Conservation (phyloP, 2,797 vertebrate species). For the Acanthis flammea region DNA sequence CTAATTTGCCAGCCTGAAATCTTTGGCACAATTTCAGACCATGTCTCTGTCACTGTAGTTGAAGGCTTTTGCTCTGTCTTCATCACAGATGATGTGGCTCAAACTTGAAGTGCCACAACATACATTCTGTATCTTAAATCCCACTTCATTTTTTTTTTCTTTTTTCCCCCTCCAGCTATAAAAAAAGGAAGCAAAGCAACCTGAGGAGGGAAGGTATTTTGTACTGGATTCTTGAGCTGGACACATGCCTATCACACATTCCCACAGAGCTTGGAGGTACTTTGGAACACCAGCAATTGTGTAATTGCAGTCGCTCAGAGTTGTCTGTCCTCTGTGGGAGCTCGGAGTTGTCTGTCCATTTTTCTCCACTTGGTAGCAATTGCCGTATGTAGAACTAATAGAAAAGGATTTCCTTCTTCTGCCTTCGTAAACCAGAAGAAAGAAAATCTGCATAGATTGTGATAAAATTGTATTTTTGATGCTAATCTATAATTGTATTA, state of each 20-base stretch:
- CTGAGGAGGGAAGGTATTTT: not conserved
- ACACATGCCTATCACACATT: not conserved
- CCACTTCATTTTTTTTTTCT: not conserved
- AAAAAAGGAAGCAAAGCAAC: conserved; percentile 43
- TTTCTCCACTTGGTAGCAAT: not conserved
- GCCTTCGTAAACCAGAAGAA: not conserved
- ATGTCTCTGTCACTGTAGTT: not conserved
- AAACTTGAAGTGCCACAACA: conserved; percentile 30
- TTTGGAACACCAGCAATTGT: not conserved
- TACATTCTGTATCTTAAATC: conserved; percentile 51
- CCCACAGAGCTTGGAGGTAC: not conserved
- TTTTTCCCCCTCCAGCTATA: not conserved
- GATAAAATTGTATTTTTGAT: not conserved
- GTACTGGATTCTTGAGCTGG: not conserved
- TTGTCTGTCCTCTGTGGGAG: not conserved
- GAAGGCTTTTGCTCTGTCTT: conserved; percentile 53
- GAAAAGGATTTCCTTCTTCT: not conserved
- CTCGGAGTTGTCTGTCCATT: not conserved
- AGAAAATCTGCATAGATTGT: not conserved
- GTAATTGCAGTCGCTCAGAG: not conserved
- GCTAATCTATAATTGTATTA: not conserved
- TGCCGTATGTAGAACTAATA: not conserved
- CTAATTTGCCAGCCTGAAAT: conserved; percentile 73
- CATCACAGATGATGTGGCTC: conserved; percentile 49
- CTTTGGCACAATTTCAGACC: conserved; percentile 71